Evolutionary conservation across 1,140 invertebrate species (phyloP).

Genomic region (Drosophila leontia): DNA sequence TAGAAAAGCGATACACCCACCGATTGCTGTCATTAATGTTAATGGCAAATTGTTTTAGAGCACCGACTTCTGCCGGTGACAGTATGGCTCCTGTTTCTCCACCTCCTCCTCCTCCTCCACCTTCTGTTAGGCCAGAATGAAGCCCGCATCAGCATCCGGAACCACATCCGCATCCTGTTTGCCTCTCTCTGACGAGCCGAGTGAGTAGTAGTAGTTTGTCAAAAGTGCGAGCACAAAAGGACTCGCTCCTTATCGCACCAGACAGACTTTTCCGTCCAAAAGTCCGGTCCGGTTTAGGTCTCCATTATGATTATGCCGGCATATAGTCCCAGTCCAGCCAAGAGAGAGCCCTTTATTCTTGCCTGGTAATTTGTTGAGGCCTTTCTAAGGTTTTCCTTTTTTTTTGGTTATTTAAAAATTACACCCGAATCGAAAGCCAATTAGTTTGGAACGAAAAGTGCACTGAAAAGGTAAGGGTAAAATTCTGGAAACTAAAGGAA

Average conservation of each 20-base stretch:
- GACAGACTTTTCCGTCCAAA: constrained; percentile 35
- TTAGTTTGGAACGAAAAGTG: constrained; percentile 5
- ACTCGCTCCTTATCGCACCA: constrained; percentile 33
- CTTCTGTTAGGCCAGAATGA: neutral
- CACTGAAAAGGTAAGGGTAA: constrained; percentile 4
- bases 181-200: constrained; percentile 9
- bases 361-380: constrained; percentile 2
- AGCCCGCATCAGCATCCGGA: constrained; percentile 1
- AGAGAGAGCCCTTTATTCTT: constrained; percentile 11
- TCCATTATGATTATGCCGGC: constrained; percentile 39
- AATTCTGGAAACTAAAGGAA: too few relatives aligned
- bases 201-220: constrained; percentile 23
- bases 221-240: constrained; percentile 44
- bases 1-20: constrained; percentile 19
- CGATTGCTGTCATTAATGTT: constrained; percentile 54
- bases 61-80: constrained; percentile 40
- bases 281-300: neutral
- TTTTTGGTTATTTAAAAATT: constrained; percentile 18
- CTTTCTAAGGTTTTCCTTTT: constrained; percentile 7
- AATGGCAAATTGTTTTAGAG: constrained; percentile 60
- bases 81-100: constrained; percentile 22
- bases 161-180: constrained; percentile 10
- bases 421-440: constrained; percentile 26
- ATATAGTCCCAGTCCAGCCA: neutral
- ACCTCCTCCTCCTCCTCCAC: neutral